Evolutionary conservation across 2,113 vertebrate genomes (phyloP).

Genomic region (Nannobrachium achirus): DNA sequence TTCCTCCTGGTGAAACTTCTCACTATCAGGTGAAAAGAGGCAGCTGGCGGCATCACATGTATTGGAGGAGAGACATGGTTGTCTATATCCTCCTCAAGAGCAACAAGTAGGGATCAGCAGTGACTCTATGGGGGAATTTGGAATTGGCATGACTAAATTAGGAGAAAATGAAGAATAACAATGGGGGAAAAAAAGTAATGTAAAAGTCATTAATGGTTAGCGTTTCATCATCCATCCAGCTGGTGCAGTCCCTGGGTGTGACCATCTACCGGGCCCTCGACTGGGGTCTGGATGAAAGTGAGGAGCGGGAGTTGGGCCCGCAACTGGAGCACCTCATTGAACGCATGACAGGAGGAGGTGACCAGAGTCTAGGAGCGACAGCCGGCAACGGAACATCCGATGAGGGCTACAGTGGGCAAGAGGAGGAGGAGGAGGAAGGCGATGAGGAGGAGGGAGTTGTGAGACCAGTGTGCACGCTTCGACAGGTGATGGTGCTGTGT

Average conservation of each 20-base stretch:
- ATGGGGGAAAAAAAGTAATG: no score
- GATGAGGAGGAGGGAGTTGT: constrained; percentile 70
- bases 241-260: constrained; percentile 93
- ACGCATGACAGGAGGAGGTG: constrained; percentile 87
- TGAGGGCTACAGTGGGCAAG: constrained; percentile 92
- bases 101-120: no score
- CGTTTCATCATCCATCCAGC: constrained; percentile 67
- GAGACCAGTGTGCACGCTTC: constrained; percentile 80
- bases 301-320: constrained; percentile 92
- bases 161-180: no score
- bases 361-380: constrained; percentile 63
- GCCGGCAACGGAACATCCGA: constrained; percentile 71
- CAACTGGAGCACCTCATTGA: constrained; percentile 94
- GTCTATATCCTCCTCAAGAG: no score
- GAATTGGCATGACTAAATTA: no score
- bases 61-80: no score
- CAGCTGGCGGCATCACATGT: no score
- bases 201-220: no score
- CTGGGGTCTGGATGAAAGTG: constrained; percentile 94
- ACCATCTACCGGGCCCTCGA: constrained; percentile 94
- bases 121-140: no score
- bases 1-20: no score
- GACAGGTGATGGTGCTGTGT: constrained; percentile 87
- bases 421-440: constrained; percentile 90
- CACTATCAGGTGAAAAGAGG: no score